These are phyloP conservation scores for Dendrocincla fuliginosa DNA, from an alignment of 2,797 vertebrate genomes.

Conservation along the genomic window DNA sequence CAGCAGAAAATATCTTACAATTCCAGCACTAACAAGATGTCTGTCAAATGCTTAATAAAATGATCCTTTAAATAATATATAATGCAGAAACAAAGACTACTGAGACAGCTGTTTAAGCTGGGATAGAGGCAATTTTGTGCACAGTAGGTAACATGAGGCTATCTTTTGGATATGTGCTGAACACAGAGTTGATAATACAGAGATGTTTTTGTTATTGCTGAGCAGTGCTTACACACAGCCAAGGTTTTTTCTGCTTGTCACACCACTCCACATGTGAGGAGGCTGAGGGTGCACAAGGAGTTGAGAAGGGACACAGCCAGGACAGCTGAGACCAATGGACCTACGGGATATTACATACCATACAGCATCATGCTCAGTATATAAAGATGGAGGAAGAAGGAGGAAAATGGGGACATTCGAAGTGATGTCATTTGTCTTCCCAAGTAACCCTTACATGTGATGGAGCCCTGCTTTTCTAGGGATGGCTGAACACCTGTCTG, in stretches of 20 bases:
- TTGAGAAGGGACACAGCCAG: not conserved
- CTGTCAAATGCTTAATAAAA: not conserved
- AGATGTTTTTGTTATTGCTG: not conserved
- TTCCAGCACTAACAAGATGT: not conserved
- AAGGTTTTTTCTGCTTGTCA: not conserved
- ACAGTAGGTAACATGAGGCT: not conserved
- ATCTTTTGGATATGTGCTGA: not conserved
- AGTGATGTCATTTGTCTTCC: accelerated
- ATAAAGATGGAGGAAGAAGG: not conserved
- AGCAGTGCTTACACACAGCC: not conserved
- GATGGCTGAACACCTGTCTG: not conserved
- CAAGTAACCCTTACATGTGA: accelerated
- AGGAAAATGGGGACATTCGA: not conserved
- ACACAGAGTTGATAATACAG: not conserved
- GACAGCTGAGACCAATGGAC: not conserved
- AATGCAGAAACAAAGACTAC: not conserved
- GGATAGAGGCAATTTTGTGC: not conserved
- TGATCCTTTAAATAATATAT: not conserved
- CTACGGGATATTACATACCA: not conserved
- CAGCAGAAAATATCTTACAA: not conserved
- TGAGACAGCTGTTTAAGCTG: not conserved
- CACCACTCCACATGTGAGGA: not conserved
- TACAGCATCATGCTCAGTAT: not conserved
- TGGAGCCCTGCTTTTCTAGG: not conserved
- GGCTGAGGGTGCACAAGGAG: not conserved